Evolutionary conservation across 1,140 invertebrate species (phyloP), one percentile per base, ranked within the genome.

Genomic region (Drosophila subpulchrella): DNA sequence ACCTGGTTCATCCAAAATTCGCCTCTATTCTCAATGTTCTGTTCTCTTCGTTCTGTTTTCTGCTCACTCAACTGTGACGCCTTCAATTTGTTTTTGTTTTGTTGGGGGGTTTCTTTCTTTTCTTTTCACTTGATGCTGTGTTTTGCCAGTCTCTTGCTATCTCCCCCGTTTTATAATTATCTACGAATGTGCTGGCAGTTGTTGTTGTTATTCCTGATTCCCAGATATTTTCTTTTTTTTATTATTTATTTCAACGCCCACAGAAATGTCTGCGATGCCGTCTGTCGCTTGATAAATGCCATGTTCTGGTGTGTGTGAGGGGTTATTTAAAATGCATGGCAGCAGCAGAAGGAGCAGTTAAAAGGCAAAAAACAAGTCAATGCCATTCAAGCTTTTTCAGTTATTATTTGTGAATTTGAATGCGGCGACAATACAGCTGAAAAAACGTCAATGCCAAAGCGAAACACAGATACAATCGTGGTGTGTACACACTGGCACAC

Each of bases 21-120:
- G 13, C 38, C 20, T 36, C 17, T 39, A 32, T 32, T 51, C 46
- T 51, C 24, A 42, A 57, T 13, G 39, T 39, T 30, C 38, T 32
- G 46, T 46, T 58, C 34, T 41, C 15, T 30, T 73, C 10, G 7
- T 27, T 47, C 20, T 34, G n/a, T 15, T 11, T 32, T 41, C 11
- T 50, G 44, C 57, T 51, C 79, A 68, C 84, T 83, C 84, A 79
- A 79, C 60, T 89, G 75, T 83, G 72, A 89, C 76, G 79, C 71
- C 59, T 83, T 68, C 44, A 62, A 68, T 83, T 78, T 86, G 60
- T 79, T 78, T 81, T 58, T 86, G 60, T 74, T 57, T 66, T 56
- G 39, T 50, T 41, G 34, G 17, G 15, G 17, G 20, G 20, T 20
- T 20, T 20, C 20, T 50, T 58, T 30, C 34, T 61, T 38, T 32